phyloP scores from a whole-genome alignment of 2,888 invertebrate genomes.

The Drosophila lutescens region DNA sequence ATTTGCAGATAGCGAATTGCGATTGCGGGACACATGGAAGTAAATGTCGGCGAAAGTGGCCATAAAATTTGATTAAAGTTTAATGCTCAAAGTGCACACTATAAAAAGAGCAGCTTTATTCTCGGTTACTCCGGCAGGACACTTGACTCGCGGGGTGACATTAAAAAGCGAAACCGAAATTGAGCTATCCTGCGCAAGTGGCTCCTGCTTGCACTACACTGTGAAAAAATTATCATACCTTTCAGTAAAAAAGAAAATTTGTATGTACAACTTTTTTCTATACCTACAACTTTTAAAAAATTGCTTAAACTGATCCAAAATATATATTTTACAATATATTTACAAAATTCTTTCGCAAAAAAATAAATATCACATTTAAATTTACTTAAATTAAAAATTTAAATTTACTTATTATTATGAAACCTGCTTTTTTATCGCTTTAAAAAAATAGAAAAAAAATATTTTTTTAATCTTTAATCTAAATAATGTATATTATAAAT shows the following conservation, averaged over 20 bases:
- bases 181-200: neutral
- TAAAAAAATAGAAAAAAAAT: too few relatives aligned
- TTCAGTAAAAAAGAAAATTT: neutral
- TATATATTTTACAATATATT: too few relatives aligned
- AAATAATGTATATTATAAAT: too few relatives aligned
- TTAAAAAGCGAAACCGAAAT: constrained; percentile 17
- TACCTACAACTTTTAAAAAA: too few relatives aligned
- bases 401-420: too few relatives aligned
- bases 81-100: constrained; percentile 55
- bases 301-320: too few relatives aligned
- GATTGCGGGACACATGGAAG: constrained; percentile 60
- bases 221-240: neutral
- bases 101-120: constrained; percentile 38
- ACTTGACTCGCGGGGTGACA: constrained; percentile 32
- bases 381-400: too few relatives aligned
- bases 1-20: constrained; percentile 29
- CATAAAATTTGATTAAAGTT: constrained; percentile 74
- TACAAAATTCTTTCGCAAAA: too few relatives aligned
- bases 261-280: too few relatives aligned
- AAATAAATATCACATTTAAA: too few relatives aligned
- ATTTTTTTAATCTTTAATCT: too few relatives aligned
- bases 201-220: constrained; percentile 6
- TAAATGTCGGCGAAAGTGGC: constrained; percentile 62
- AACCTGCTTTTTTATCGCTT: too few relatives aligned
- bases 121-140: constrained; percentile 8